Evolutionary conservation across 2,888 invertebrate genomes (phyloP), one percentile per base, ranked within the genome.

Genomic region (Portevinia maculata): DNA sequence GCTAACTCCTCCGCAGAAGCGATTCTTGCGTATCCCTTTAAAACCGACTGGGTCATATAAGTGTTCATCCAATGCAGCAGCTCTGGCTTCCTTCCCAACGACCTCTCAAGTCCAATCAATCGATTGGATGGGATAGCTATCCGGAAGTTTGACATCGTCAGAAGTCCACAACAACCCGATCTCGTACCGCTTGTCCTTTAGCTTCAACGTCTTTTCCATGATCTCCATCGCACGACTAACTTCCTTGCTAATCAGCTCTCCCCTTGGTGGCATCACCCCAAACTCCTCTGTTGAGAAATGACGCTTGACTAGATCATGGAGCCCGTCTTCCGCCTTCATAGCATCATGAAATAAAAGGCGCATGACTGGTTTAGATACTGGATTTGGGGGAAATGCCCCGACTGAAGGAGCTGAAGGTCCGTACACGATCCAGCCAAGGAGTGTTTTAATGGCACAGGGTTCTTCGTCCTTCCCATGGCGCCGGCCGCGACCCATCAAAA

Each of bases 1-100:
- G 34, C 9, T n/a, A 50, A 15, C 15, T 83, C 67, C 15, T 59
- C 52, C 1, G 57, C 34, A 44, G 62, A 39, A 39, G 79, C 48
- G 34, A 71, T 73, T 28, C 70, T 48, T 24, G 79, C 55, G 17
- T 84, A 76, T 4, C 69, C 50, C 21, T 65, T 69, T 13, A 15
- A 30, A n/a, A 73, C 19, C 60, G 73, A 73, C 9, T 32, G 24
- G 2, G 44, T 28, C 15, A 85, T 78, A 19, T 74, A 57, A 0
- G 37, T 53, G 7, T 53, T 73, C 15, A 70, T 74, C 44, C 48
- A 48, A 8, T 60, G n/a, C 11, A 60, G 39, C 17, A 75, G 52
- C 21, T 28, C 28, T 8, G 13, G 7, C 39, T 84, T 59, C 11
- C 24, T 24, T 30, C 59, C 69, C 15, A 79, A 57, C 21, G 57